Conservation (phyloP, 2,797 vertebrate genomes). For the Manis javanica region DNA sequence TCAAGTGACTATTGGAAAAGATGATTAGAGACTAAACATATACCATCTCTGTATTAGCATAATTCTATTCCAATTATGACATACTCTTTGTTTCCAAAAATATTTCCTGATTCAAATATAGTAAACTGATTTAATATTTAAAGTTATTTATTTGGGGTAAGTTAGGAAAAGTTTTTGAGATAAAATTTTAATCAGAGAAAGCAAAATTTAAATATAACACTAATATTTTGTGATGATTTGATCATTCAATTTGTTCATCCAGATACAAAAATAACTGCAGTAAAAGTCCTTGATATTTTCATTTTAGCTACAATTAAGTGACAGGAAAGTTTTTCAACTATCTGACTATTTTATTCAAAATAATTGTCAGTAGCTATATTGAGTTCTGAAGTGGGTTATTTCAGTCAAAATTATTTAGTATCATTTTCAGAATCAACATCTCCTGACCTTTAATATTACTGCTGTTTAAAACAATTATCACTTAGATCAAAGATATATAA, state of each 20-base stretch:
- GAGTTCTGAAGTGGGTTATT: neutral
- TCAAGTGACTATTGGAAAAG: neutral
- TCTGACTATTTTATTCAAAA: neutral
- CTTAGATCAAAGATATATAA: neutral
- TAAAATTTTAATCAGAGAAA: neutral
- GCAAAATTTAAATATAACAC: neutral
- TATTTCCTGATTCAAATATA: neutral
- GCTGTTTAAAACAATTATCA: neutral
- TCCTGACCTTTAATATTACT: neutral
- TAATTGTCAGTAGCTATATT: neutral
- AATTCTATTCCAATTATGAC: neutral
- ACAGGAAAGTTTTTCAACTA: neutral
- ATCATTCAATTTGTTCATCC: neutral
- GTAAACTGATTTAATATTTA: neutral
- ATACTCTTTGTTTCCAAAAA: neutral
- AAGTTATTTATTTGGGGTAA: neutral
- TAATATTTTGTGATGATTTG: neutral
- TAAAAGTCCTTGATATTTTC: neutral
- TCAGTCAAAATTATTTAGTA: neutral
- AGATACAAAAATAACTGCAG: neutral
- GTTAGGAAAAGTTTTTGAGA: neutral
- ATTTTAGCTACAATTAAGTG: neutral
- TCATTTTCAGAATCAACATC: conserved; percentile 17
- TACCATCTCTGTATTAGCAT: neutral
- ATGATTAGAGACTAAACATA: neutral